Percentiles rank a stretch among this genome's conserved stretches.
Conservation (phyloP, 2,888 invertebrate species). For the Notodonta ziczac region DNA sequence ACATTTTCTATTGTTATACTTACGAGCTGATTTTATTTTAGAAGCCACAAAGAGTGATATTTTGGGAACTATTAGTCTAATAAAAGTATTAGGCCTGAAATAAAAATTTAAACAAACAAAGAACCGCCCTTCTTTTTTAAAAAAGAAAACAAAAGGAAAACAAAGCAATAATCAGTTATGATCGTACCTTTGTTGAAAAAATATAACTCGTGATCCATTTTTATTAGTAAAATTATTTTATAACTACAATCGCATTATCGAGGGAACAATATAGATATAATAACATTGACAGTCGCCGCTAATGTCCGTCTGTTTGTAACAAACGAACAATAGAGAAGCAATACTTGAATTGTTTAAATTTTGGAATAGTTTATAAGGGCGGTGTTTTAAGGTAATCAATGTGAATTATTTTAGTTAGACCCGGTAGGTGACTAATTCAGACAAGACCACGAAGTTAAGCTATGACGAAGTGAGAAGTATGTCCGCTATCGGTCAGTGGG, state of each 20-base stretch:
- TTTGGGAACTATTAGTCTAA: too few relatives aligned
- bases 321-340: neutral
- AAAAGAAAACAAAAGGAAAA: neutral
- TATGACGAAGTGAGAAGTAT: too few relatives aligned
- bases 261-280: constrained; percentile 4
- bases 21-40: too few relatives aligned
- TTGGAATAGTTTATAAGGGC: neutral
- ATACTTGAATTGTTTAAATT: neutral
- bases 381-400: too few relatives aligned
- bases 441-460: too few relatives aligned
- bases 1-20: too few relatives aligned
- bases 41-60: too few relatives aligned
- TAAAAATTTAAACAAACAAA: too few relatives aligned
- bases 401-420: too few relatives aligned
- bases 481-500: too few relatives aligned
- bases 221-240: constrained; percentile 11
- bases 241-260: constrained; percentile 3
- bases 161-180: neutral
- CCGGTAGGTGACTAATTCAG: too few relatives aligned
- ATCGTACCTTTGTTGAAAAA: neutral
- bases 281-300: constrained; percentile 5
- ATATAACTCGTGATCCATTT: constrained; percentile 4
- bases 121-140: neutral
- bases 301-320: neutral
- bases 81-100: too few relatives aligned